Evolutionary conservation across 2,797 vertebrate species (phyloP).

Genomic region (Meda fulgida): DNA sequence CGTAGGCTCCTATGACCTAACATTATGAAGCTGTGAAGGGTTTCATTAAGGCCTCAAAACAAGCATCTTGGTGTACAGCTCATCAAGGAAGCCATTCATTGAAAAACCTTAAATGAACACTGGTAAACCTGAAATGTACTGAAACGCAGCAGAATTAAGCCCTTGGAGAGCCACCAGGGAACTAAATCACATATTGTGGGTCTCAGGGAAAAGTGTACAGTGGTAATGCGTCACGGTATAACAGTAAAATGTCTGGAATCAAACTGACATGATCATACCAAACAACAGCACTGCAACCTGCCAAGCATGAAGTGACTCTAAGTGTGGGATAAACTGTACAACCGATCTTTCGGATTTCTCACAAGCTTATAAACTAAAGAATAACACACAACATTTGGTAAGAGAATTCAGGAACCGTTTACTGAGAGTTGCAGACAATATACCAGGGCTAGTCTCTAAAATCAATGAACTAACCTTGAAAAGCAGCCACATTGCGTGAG

Average conservation of each 20-base stretch:
- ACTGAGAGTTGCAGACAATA: not conserved
- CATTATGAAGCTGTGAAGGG: constrained; percentile 36
- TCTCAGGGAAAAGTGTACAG: constrained; percentile 4
- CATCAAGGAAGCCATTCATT: constrained; percentile 29
- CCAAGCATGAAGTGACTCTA: not conserved
- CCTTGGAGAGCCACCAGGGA: not conserved
- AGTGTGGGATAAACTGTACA: constrained; percentile 14
- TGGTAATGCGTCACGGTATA: not conserved
- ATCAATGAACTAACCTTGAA: constrained; percentile 82
- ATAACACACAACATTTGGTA: not conserved
- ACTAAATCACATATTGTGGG: constrained; percentile 13
- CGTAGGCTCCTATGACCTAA: not conserved
- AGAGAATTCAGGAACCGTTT: not conserved
- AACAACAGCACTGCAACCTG: not conserved
- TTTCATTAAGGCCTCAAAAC: constrained; percentile 47
- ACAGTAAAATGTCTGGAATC: constrained; percentile 6
- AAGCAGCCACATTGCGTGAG: constrained; percentile 83
- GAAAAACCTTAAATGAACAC: constrained; percentile 9
- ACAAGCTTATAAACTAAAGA: constrained; percentile 5
- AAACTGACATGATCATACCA: constrained; percentile 15
- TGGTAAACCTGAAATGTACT: constrained; percentile 1
- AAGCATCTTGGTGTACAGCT: constrained; percentile 33
- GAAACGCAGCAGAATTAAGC: not conserved
- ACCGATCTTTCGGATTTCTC: not conserved
- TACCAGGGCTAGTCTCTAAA: not conserved